Evolutionary conservation across 2,113 vertebrate genomes (phyloP), one percentile per base, ranked within the genome.

Genomic region (Butorides virescens): DNA sequence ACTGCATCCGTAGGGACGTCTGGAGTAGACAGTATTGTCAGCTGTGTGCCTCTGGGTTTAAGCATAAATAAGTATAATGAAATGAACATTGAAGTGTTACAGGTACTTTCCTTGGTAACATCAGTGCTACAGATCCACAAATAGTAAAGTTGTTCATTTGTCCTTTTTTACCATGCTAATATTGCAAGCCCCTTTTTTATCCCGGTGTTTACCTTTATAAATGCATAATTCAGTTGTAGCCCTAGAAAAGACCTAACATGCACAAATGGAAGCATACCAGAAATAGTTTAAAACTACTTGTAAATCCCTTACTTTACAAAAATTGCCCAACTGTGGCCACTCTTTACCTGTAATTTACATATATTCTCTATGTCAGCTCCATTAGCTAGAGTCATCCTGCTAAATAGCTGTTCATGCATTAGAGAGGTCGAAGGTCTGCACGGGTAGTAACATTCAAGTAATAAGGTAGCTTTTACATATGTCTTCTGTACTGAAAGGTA

Each of bases 1-100:
- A 13, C 85, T 61, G 62, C 86, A 87, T 94, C 97, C 82, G n/a
- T 23, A 92, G 93, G 73, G 95, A 95, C 5, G 59, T 93, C 86
- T 95, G 89, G 95, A 85, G 93, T 88, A 72, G 76, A 86, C 61
- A 84, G 85, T 29, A 5, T 13, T 72, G 79, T 5, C 84, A 94
- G 65, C 18, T 20, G 82, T 76, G 39, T 77, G 90, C 90, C 89
- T 78, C 94, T 85, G 66, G 75, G 70, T 63, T 85, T 71, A 55
- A 58, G 65, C 62, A 86, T 27, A 75, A 83, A 49, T 62, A 50
- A 68, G 66, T 19, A 36, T 12, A 87, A 58, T 53, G 62, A 78
- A 70, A 23, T 15, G 34, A 58, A 42, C 52, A 46, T 0, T 36
- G 14, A 62, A 87, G 52, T 26, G 20, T 30, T 75, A 7, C 7